Evolutionary conservation across 2,888 invertebrate species (phyloP).

Genomic region (Pheosia gnoma): DNA sequence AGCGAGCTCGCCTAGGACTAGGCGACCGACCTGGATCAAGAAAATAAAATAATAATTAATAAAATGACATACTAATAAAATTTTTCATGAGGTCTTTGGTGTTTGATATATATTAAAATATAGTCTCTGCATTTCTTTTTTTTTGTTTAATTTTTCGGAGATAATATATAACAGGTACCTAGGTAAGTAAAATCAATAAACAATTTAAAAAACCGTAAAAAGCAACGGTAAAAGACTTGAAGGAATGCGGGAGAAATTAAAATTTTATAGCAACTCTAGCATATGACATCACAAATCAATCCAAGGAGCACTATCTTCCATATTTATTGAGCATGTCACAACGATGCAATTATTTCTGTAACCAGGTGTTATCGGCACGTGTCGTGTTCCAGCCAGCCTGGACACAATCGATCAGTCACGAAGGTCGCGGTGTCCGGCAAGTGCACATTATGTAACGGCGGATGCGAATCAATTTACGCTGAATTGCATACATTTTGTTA

Average conservation of each 20-base stretch:
- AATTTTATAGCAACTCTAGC: not conserved
- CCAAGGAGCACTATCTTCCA: not conserved
- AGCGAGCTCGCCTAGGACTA: conserved; percentile 88
- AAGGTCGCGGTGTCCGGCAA: not conserved
- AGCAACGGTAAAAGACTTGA: not conserved
- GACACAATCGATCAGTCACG: not conserved
- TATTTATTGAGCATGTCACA: not conserved
- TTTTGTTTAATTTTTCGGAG: too few relatives aligned
- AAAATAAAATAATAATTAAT: conserved; percentile 14
- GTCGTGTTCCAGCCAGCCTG: not conserved
- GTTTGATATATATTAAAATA: too few relatives aligned
- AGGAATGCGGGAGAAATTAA: not conserved
- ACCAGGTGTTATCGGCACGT: not conserved
- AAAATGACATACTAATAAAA: conserved; percentile 2
- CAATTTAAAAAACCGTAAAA: too few relatives aligned
- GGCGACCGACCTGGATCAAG: conserved; percentile 85
- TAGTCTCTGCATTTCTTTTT: too few relatives aligned
- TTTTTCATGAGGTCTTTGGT: too few relatives aligned
- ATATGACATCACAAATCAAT: not conserved
- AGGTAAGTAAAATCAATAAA: too few relatives aligned
- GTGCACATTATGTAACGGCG: not conserved
- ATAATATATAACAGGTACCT: too few relatives aligned
- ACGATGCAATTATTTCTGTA: not conserved
- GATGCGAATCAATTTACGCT: not conserved
- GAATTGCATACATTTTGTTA: not conserved